phyloP scores from a whole-genome alignment of 2,888 invertebrate genomes.

The Lordiphosa andalusiaca region DNA sequence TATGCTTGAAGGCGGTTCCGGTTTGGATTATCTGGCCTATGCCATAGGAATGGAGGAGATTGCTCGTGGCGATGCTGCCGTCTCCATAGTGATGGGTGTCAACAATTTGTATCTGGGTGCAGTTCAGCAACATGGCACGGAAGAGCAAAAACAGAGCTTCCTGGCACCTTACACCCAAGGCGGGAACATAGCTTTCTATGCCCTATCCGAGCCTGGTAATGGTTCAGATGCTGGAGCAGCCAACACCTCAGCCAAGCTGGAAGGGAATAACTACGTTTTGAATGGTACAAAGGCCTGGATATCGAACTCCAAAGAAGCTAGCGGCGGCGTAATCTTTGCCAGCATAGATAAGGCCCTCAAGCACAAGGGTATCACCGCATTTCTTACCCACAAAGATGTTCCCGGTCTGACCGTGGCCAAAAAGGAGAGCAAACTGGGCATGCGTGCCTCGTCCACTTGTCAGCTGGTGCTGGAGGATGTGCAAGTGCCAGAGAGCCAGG shows the following conservation, averaged over 20 bases:
- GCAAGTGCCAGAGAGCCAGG: constrained; percentile 87
- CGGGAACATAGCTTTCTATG: constrained; percentile 91
- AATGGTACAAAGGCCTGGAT: constrained; percentile 97
- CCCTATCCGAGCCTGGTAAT: constrained; percentile 95
- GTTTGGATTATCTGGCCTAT: constrained; percentile 94
- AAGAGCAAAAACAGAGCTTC: constrained; percentile 89
- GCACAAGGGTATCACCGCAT: constrained; percentile 90
- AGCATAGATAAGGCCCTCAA: constrained; percentile 90
- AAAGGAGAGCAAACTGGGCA: constrained; percentile 95
- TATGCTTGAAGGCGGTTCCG: constrained; percentile 85
- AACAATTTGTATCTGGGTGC: constrained; percentile 95
- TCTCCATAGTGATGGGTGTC: constrained; percentile 95
- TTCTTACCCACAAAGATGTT: constrained; percentile 90
- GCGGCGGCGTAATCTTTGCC: constrained; percentile 91
- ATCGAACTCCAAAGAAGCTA: constrained; percentile 92
- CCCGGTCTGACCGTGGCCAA: constrained; percentile 91
- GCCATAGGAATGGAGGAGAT: constrained; percentile 96
- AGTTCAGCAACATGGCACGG: constrained; percentile 87
- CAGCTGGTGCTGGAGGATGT: constrained; percentile 95
- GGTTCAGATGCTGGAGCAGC: constrained; percentile 98
- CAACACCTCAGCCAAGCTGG: constrained; percentile 88
- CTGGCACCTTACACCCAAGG: constrained; percentile 87
- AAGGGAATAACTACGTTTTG: constrained; percentile 85
- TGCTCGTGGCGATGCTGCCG: constrained; percentile 92
- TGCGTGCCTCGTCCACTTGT: constrained; percentile 90